Evolutionary conservation across 2,888 invertebrate species (phyloP), one percentile per base, ranked within the genome.

Genomic region (Gymnoscelis rufifasciata): DNA sequence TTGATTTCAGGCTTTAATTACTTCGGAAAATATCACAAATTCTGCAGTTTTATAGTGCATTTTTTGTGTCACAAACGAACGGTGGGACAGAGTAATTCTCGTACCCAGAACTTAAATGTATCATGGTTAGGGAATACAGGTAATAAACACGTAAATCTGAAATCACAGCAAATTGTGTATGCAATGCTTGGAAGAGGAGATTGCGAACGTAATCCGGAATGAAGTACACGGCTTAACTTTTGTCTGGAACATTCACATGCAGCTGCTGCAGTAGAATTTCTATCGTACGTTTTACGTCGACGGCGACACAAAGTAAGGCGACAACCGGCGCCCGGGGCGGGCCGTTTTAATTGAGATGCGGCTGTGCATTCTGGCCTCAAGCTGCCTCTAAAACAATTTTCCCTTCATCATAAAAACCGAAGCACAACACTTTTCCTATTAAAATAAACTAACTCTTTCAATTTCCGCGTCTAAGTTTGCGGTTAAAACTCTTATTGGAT

Each of bases 341-440:
- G 56, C 50, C 59, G 59, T 64, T 67, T 74, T 77, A 78, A 78
- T 75, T 75, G 69, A 70, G 68, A 71, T 64, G 64, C 66, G 62
- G 66, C 67, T 71, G 68, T 63, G 61, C 64, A 71, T 72, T 74
- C 67, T 60, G n/a, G n/a, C n/a, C 59, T 59, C 60, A 54, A 57
- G 59, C 57, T 60, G 60, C 62, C 64, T 57, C 59, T 57, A 57
- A 60, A 62, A 64, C 66, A 66, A 67, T 66, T 58, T 54, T 54
- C 42, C 41, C 43, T 51, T 41, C 33, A 51, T 57, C 53, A 51
- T 47, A 47, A 50, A 48, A 51, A 44, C 54, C 51, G 51, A 43
- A 42, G 29, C n/a, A 36, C 59, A 54, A 64, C 53, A 47, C 50
- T 48, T 46, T 45, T 42, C 28, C 15, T 43, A 55, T 57, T 43